Evolutionary conservation across 2,888 invertebrate species (phyloP).

Genomic region (Brachyopa scutellaris): DNA sequence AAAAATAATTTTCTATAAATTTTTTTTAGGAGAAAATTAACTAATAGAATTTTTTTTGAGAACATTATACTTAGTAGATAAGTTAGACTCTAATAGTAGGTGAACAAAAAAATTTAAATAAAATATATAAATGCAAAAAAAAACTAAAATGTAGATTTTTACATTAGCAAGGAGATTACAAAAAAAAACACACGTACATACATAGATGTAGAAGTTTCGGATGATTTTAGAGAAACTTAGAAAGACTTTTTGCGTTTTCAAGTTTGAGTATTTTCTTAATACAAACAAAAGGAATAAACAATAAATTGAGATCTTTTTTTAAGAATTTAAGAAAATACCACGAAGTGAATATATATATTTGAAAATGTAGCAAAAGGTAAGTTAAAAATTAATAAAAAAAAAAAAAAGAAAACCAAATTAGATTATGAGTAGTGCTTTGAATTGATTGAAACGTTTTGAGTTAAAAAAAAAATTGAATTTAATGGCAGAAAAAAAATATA

Average conservation of each 20-base stretch:
- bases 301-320: constrained; percentile 67
- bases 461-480: constrained; percentile 41
- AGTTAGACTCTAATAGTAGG: constrained; percentile 76
- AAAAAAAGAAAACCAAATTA: constrained; percentile 36
- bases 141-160: constrained; percentile 71
- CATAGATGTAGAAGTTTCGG: constrained; percentile 64
- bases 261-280: constrained; percentile 66
- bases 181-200: constrained; percentile 27
- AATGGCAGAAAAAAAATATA: constrained; percentile 49
- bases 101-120: constrained; percentile 75
- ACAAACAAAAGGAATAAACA: constrained; percentile 26
- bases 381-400: constrained; percentile 51
- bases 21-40: constrained; percentile 78
- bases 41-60: constrained; percentile 70
- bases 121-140: constrained; percentile 72
- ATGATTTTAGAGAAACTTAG: constrained; percentile 69
- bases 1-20: constrained; percentile 73
- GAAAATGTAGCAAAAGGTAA: constrained; percentile 62
- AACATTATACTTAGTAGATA: constrained; percentile 67
- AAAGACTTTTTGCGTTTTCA: constrained; percentile 69
- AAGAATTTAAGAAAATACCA: constrained; percentile 70
- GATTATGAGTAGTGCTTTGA: constrained; percentile 71
- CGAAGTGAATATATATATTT: constrained; percentile 66
- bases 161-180: constrained; percentile 66
- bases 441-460: constrained; percentile 62